A percentile compares a stretch with the other conserved stretches of the same genome.
phyloP scores from a whole-genome alignment of 2,797 vertebrate genomes.

The Rhinoraja longicauda region DNA sequence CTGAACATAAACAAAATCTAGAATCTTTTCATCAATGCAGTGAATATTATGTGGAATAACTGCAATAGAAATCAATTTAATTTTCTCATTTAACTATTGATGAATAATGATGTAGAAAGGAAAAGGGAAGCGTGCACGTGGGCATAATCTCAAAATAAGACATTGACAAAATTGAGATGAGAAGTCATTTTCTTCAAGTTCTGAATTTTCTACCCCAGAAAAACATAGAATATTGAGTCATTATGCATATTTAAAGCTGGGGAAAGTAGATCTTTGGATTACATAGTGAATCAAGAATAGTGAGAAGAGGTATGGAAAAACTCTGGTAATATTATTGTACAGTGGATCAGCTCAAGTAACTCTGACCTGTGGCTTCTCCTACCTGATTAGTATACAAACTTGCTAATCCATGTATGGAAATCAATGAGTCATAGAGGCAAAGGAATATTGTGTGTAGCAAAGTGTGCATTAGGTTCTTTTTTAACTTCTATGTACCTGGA shows the following conservation, averaged over 20 bases:
- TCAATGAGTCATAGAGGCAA: background rate
- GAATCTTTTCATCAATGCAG: background rate
- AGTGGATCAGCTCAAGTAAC: no score
- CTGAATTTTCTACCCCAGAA: no score
- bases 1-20: background rate
- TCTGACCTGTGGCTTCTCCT: no score
- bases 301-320: no score
- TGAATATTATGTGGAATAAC: background rate
- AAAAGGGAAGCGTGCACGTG: background rate
- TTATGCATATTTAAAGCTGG: no score
- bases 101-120: background rate
- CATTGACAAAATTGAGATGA: no score
- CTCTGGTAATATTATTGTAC: no score
- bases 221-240: no score
- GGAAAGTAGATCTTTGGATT: no score
- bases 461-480: slow-evolving; percentile 37
- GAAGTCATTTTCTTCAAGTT: no score
- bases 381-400: background rate
- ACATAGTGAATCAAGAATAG: no score
- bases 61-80: background rate
- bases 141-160: no score
- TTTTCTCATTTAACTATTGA: background rate
- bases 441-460: background rate
- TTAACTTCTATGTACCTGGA: slow-evolving; percentile 39
- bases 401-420: background rate